phyloP scores from a whole-genome alignment of 1,140 invertebrate species.

The Diorhabda sublineata region DNA sequence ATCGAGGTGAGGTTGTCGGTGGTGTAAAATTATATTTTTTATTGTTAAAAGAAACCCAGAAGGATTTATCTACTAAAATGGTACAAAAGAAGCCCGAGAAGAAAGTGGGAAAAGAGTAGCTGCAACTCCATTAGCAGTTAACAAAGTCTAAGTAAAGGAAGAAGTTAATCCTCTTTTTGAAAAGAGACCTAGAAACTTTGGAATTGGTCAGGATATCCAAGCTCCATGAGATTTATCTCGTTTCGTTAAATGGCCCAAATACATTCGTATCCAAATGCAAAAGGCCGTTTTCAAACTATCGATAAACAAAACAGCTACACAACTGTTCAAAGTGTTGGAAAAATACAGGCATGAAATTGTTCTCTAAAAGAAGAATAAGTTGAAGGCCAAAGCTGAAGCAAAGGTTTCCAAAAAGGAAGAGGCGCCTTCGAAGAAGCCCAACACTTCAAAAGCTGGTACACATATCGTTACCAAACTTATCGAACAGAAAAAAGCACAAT shows the following conservation, averaged over 20 bases:
- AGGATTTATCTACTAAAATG: conserved; percentile 32
- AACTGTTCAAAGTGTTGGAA: conserved; percentile 79
- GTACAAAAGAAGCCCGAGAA: conserved; percentile 64
- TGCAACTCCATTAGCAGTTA: conserved; percentile 83
- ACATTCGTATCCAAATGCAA: conserved; percentile 97
- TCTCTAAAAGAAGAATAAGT: conserved; percentile 76
- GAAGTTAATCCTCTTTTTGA: conserved; percentile 96
- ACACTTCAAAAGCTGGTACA: conserved; percentile 60
- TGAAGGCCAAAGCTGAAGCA: conserved; percentile 85
- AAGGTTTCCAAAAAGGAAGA: conserved; percentile 84
- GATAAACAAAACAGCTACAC: conserved; percentile 74
- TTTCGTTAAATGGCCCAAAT: conserved; percentile 99
- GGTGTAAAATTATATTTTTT: background rate
- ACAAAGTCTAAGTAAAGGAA: conserved; percentile 90
- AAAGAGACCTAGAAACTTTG: conserved; percentile 95
- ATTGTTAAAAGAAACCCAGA: conserved; percentile 6
- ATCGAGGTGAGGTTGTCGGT: conserved; percentile 5
- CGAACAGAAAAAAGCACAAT: conserved; percentile 96
- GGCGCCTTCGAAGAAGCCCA: background rate
- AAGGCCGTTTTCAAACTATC: conserved; percentile 88
- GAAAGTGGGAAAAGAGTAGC: conserved; percentile 95
- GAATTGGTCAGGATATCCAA: conserved; percentile 99
- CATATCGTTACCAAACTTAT: conserved; percentile 94
- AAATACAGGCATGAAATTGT: conserved; percentile 95
- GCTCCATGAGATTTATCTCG: conserved; percentile 94